Percentiles rank a stretch among this genome's conserved stretches.
Evolutionary conservation across 2,797 vertebrate genomes (phyloP).

Genomic region (Coregonus suidteri): DNA sequence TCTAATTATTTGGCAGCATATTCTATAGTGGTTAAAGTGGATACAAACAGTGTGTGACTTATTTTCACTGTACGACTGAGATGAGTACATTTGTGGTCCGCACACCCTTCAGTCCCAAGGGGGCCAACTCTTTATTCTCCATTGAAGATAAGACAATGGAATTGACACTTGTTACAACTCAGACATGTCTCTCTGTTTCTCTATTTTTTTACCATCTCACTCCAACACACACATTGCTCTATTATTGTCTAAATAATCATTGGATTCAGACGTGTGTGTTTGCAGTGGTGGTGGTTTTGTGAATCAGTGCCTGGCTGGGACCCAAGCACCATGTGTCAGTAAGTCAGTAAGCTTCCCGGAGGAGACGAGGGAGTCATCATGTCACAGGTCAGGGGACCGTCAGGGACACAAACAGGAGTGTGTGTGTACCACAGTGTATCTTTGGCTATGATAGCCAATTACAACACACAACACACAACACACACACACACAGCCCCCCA

Average conservation of each 20-base stretch:
- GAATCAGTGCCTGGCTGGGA: constrained; percentile 28
- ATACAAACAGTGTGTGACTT: background rate
- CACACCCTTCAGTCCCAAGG: background rate
- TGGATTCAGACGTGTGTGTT: constrained; percentile 5
- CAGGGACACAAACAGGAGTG: background rate
- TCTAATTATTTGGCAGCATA: background rate
- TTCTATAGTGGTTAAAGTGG: background rate
- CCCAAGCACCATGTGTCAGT: constrained; percentile 38
- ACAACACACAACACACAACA: background rate
- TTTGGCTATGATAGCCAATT: background rate
- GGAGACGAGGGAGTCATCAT: constrained; percentile 7
- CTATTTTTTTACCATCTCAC: background rate
- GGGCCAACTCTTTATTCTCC: background rate
- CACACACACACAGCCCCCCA: constrained; percentile 1
- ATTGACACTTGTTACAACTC: background rate
- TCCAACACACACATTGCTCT: background rate
- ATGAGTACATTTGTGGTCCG: background rate
- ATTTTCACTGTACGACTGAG: background rate
- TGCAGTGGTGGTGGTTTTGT: constrained; percentile 16
- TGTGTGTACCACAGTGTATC: constrained; percentile 13
- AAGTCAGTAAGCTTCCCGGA: constrained; percentile 12
- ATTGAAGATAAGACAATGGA: constrained; percentile 6
- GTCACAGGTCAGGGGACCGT: constrained; percentile 27
- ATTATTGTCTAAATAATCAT: constrained; percentile 8
- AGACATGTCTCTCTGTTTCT: background rate